These are phyloP conservation scores for Aphelenchoides bicaudatus DNA, from an alignment of 2,888 invertebrate species.

Conservation along the genomic window DNA sequence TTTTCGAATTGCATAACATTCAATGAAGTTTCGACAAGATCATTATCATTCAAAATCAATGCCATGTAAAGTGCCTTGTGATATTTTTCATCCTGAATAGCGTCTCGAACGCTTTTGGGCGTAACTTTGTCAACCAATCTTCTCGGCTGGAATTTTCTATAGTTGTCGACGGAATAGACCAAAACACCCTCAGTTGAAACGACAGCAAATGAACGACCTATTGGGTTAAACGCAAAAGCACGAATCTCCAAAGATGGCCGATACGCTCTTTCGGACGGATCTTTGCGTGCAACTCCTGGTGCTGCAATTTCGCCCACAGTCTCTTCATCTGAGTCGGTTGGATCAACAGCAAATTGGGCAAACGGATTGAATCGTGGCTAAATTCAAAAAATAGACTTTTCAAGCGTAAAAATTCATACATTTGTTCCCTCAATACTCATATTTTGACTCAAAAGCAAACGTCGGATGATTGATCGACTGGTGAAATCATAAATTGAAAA, in stretches of 20 bases:
- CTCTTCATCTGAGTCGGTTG: constrained; percentile 2
- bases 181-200: constrained; percentile 91
- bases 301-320: background rate
- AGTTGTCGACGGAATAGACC: constrained; percentile 77
- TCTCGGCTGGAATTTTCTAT: constrained; percentile 84
- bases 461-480: constrained; percentile 79
- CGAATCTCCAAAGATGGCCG: constrained; percentile 62
- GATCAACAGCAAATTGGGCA: background rate
- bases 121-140: constrained; percentile 80
- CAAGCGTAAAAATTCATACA: constrained; percentile 68
- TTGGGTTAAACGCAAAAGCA: constrained; percentile 15
- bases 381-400: constrained; percentile 15
- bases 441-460: constrained; percentile 89
- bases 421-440: constrained; percentile 86
- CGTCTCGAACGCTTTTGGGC: constrained; percentile 66
- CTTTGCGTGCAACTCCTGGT: constrained; percentile 18
- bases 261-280: constrained; percentile 14
- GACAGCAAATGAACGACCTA: constrained; percentile 74
- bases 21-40: constrained; percentile 74
- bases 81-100: constrained; percentile 57
- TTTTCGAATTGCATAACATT: constrained; percentile 76
- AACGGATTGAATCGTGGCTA: constrained; percentile 17
- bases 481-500: constrained; percentile 86
- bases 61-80: constrained; percentile 76
- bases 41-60: constrained; percentile 77